Percentiles rank a stretch among this genome's conserved stretches.
Conservation (phyloP, 2,113 vertebrate species). For the Callipepla californica region DNA sequence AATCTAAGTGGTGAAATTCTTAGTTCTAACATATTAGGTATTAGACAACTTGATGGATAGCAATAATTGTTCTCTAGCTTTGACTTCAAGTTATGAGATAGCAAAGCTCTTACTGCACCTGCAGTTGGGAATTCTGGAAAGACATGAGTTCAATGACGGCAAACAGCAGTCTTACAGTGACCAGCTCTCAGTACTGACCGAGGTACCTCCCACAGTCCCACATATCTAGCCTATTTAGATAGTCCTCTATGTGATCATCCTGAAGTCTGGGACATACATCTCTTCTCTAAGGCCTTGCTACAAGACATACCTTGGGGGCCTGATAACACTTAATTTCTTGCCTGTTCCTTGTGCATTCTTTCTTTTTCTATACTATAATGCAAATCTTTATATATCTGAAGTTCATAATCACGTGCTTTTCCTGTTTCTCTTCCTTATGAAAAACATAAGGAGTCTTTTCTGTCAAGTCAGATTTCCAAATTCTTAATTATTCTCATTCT, state of each 20-base stretch:
- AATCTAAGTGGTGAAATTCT: background rate
- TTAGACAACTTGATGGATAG: slow-evolving; percentile 35
- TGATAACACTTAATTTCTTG: background rate
- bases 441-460: background rate
- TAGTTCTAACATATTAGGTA: slow-evolving; percentile 1
- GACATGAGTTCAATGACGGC: rapidly evolving
- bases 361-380: background rate
- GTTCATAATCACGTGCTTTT: background rate
- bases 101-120: background rate
- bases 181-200: background rate
- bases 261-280: background rate
- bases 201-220: background rate
- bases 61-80: background rate
- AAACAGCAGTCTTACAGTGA: background rate
- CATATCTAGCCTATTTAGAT: background rate
- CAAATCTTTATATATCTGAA: background rate
- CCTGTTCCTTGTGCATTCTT: background rate
- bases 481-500: background rate
- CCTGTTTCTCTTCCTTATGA: background rate
- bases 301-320: background rate
- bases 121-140: background rate
- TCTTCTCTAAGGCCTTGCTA: background rate
- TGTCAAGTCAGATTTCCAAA: background rate
- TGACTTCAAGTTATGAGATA: background rate
- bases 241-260: background rate